Conservation (phyloP, 1,140 invertebrate species). For the Holotrichia oblita region DNA sequence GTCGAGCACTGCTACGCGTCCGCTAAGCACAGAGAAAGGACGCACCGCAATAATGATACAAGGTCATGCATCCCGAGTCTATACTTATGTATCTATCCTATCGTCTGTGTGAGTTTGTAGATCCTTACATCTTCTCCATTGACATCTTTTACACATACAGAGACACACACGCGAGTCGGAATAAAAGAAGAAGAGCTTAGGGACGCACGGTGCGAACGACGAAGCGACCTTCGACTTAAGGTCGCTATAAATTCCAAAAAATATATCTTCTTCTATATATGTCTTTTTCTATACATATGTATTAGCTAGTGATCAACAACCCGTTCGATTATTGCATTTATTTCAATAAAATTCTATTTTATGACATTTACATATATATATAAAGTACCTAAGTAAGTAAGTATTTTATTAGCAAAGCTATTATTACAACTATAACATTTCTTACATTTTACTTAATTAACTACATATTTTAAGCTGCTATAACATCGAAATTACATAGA, state of each 20-base stretch:
- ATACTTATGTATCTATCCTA: background rate
- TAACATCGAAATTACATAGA: too few species aligned
- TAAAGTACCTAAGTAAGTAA: too few species aligned
- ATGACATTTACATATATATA: too few species aligned
- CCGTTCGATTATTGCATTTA: too few species aligned
- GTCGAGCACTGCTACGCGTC: background rate
- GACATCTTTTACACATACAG: background rate
- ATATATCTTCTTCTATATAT: background rate
- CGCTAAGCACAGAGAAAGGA: background rate
- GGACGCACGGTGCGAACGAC: background rate
- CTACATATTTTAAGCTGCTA: too few species aligned
- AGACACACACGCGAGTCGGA: background rate
- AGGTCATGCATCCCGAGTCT: conserved; percentile 14
- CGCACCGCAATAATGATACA: conserved; percentile 21
- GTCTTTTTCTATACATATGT: too few species aligned
- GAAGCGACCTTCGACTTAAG: background rate
- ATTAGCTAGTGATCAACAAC: too few species aligned
- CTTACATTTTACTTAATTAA: too few species aligned
- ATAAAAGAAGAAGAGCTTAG: background rate
- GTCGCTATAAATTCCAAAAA: conserved; percentile 1
- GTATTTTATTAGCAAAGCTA: too few species aligned
- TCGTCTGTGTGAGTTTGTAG: conserved; percentile 13
- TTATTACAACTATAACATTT: too few species aligned
- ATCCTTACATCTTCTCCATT: background rate
- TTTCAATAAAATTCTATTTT: too few species aligned